Evolutionary conservation across 1,140 invertebrate genomes (phyloP).

Genomic region (Diplogasteroides magnus): DNA sequence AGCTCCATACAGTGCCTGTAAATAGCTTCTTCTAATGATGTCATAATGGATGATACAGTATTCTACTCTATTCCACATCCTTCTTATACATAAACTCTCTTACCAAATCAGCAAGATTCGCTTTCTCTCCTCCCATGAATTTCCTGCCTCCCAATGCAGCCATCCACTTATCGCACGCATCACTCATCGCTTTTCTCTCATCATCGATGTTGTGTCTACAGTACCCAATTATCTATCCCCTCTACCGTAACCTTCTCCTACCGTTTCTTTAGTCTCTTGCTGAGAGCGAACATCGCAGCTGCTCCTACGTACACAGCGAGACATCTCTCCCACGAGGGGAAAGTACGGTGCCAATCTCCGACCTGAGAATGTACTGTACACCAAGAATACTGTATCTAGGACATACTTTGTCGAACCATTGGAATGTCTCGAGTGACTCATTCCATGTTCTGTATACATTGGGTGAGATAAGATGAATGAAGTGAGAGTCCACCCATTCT

Average conservation of each 20-base stretch:
- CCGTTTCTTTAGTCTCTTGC: conserved; percentile 79
- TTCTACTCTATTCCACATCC: not conserved
- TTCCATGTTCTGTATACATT: conserved; percentile 83
- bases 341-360: conserved; percentile 84
- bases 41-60: not conserved
- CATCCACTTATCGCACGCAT: conserved; percentile 77
- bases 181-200: conserved; percentile 80
- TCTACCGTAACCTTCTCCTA: conserved; percentile 50
- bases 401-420: conserved; percentile 73
- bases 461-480: conserved; percentile 78
- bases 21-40: conserved; percentile 25
- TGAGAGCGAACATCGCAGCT: conserved; percentile 83
- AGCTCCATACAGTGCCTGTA: conserved; percentile 78
- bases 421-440: conserved; percentile 82
- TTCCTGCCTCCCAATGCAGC: conserved; percentile 66
- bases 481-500: conserved; percentile 77
- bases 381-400: too few species aligned
- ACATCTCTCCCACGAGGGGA: conserved; percentile 74
- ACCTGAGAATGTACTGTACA: conserved; percentile 56
- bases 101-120: conserved; percentile 82
- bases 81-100: not conserved
- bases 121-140: conserved; percentile 76
- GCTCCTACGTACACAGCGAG: conserved; percentile 90
- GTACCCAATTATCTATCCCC: not conserved
- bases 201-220: conserved; percentile 74